Percentiles rank a stretch among this genome's conserved stretches.
Conservation (phyloP, 2,113 vertebrate genomes). For the Phoenicopterus ruber region DNA sequence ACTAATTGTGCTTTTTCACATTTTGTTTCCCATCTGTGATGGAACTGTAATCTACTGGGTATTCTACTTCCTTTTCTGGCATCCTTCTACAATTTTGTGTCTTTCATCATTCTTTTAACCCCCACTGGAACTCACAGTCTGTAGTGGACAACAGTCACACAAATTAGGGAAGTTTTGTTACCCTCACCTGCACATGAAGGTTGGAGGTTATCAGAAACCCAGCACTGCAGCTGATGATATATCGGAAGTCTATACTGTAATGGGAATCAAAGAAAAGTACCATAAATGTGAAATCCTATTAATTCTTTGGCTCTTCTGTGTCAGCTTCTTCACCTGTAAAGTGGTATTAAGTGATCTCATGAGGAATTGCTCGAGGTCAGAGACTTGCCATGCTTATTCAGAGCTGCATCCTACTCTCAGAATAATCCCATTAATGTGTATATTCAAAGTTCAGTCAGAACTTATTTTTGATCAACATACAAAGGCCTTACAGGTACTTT, state of each 20-base stretch:
- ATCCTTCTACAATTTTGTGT: background rate
- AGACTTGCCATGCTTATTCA: constrained; percentile 11
- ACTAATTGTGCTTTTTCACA: background rate
- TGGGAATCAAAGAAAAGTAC: background rate
- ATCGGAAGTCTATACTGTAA: background rate
- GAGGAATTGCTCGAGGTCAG: background rate
- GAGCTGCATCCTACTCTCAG: background rate
- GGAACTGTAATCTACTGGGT: background rate
- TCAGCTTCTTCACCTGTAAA: constrained; percentile 34
- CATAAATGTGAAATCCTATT: constrained; percentile 3
- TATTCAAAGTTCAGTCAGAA: background rate
- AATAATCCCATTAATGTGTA: constrained; percentile 28
- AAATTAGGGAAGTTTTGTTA: background rate
- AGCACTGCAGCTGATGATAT: background rate
- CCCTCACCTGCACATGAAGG: background rate
- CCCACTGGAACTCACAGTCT: background rate
- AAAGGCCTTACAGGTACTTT: background rate
- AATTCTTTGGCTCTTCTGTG: background rate
- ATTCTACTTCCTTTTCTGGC: background rate
- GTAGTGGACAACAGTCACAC: background rate
- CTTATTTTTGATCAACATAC: constrained; percentile 21
- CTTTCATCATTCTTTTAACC: background rate
- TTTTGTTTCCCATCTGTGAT: background rate
- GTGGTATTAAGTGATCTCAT: constrained; percentile 18
- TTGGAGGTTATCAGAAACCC: background rate